Evolutionary conservation across 2,797 vertebrate genomes (phyloP).

Genomic region (Tapera naevia): DNA sequence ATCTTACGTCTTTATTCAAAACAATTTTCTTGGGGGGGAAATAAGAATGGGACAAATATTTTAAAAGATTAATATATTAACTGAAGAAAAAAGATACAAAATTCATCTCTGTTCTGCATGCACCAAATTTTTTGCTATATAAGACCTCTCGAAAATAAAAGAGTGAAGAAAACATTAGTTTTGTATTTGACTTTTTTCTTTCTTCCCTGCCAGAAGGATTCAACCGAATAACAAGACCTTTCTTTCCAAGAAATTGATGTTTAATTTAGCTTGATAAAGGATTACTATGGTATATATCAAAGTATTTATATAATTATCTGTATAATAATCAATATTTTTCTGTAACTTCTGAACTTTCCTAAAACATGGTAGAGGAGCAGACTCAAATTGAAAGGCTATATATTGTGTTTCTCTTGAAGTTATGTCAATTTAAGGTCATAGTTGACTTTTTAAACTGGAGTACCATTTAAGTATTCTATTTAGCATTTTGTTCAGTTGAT

Average conservation of each 20-base stretch:
- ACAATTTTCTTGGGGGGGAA: not conserved
- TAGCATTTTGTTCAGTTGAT: not conserved
- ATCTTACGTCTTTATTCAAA: not conserved
- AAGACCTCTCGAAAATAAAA: not conserved
- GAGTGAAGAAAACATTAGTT: not conserved
- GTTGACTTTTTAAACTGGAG: not conserved
- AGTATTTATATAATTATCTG: too few relatives aligned
- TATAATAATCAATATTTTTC: not conserved
- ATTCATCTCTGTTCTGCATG: not conserved
- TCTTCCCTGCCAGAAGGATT: not conserved
- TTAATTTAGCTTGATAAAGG: not conserved
- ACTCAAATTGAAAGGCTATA: not conserved
- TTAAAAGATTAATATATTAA: not conserved
- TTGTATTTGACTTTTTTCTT: not conserved
- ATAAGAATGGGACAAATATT: not conserved
- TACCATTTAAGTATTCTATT: too few relatives aligned
- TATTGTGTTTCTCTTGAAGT: not conserved
- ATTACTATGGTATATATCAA: not conserved
- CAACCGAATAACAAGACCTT: not conserved
- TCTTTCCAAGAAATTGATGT: not conserved
- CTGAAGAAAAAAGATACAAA: not conserved
- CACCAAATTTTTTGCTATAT: not conserved
- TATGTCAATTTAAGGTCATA: not conserved
- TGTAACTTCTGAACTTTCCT: not conserved
- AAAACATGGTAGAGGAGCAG: not conserved